These are phyloP conservation scores for Esox lucius DNA, from an alignment of 2,797 vertebrate genomes.

Conservation along the genomic window DNA sequence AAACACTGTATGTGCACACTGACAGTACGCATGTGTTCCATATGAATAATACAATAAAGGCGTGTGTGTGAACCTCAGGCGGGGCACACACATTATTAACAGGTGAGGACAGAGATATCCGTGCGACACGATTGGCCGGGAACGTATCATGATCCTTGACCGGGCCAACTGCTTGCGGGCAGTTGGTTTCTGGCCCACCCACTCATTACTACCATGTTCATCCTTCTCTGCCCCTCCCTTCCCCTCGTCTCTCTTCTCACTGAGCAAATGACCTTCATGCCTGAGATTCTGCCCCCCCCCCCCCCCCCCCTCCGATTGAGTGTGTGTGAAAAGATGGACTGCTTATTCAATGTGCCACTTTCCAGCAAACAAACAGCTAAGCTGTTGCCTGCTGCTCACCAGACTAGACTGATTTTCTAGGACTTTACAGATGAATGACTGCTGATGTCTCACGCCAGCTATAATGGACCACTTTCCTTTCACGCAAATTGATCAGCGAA, in stretches of 20 bases:
- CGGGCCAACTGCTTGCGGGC: constrained; percentile 58
- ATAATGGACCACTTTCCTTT: constrained; percentile 73
- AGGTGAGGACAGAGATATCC: constrained; percentile 89
- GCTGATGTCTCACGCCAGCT: constrained; percentile 70
- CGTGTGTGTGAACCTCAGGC: constrained; percentile 67
- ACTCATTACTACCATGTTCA: constrained; percentile 66
- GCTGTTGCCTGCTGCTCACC: constrained; percentile 53
- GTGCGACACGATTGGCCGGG: constrained; percentile 84
- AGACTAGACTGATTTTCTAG: constrained; percentile 63
- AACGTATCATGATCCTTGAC: constrained; percentile 85
- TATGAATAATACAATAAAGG: constrained; percentile 14
- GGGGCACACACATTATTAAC: constrained; percentile 91
- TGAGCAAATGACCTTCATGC: constrained; percentile 75
- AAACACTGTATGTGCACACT: constrained; percentile 43
- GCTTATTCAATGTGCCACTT: constrained; percentile 48
- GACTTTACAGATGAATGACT: constrained; percentile 75
- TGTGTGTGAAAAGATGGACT: constrained; percentile 56
- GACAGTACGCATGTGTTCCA: constrained; percentile 23
- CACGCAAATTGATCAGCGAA: constrained; percentile 72
- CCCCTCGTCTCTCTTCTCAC: constrained; percentile 38
- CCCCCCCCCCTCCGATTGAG: neutral
- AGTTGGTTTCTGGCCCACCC: constrained; percentile 69
- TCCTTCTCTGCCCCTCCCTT: constrained; percentile 33
- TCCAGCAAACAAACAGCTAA: constrained; percentile 57
- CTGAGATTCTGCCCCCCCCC: constrained; percentile 49